A percentile compares a stretch with the other conserved stretches of the same genome.
phyloP scores from a whole-genome alignment of 2,113 vertebrate genomes.

The Chamaea fasciata region DNA sequence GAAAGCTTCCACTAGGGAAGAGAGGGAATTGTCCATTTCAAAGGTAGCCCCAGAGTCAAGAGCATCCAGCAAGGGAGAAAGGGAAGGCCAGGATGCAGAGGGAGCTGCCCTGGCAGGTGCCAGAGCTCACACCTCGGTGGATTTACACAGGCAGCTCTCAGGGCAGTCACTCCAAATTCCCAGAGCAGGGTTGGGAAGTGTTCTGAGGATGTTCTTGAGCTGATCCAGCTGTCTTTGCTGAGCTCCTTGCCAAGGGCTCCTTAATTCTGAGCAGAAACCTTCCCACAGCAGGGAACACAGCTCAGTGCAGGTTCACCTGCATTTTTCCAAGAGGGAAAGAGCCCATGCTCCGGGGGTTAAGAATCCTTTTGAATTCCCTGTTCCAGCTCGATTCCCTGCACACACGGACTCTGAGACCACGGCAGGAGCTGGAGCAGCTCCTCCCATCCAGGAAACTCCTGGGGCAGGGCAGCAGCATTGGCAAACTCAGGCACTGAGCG shows the following conservation, averaged over 20 bases:
- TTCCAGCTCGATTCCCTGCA: not conserved
- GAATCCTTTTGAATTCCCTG: not conserved
- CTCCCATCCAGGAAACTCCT: not conserved
- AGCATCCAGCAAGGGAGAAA: not conserved
- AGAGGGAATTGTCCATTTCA: not conserved
- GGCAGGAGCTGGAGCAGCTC: not conserved
- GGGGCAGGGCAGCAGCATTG: not conserved
- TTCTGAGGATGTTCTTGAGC: not conserved
- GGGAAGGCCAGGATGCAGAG: not conserved
- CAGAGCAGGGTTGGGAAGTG: not conserved
- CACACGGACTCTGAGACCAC: not conserved
- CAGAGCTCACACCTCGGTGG: not conserved
- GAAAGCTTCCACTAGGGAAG: not conserved
- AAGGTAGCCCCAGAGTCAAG: too few species aligned
- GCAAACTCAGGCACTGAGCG: not conserved
- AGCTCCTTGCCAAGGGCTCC: not conserved
- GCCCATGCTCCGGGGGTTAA: too few species aligned
- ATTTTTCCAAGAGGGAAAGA: not conserved
- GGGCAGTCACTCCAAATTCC: not conserved
- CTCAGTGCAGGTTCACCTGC: not conserved
- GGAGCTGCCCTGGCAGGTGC: not conserved
- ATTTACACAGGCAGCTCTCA: not conserved
- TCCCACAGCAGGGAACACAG: not conserved
- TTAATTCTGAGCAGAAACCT: not conserved
- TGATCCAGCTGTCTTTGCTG: not conserved